Conservation (phyloP, 2,888 invertebrate species). For the Lottia gigantea region DNA sequence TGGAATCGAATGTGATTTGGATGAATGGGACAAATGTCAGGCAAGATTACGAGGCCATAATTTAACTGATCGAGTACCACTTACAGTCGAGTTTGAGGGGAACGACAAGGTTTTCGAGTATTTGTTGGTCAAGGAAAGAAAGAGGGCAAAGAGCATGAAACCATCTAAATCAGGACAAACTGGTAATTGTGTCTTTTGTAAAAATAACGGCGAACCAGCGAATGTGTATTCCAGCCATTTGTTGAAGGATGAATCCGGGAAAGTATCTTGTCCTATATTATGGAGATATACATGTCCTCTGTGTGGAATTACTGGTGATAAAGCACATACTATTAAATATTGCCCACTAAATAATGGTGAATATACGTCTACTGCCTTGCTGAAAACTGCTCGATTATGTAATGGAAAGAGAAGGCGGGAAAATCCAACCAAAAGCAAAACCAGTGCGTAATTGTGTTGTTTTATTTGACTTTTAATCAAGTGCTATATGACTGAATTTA, state of each 20-base stretch:
- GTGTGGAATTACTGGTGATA: conserved; percentile 78
- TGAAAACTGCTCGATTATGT: conserved; percentile 1
- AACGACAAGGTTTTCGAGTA: conserved; percentile 35
- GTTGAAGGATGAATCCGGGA: conserved; percentile 75
- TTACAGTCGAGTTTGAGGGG: conserved; percentile 17
- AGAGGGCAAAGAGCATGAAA: conserved; percentile 20
- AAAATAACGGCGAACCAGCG: conserved; percentile 80
- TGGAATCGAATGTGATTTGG: conserved; percentile 40
- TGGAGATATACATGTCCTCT: conserved; percentile 78
- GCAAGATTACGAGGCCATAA: conserved; percentile 34
- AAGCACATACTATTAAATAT: conserved; percentile 82
- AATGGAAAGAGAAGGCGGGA: conserved; percentile 3
- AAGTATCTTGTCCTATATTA: conserved; percentile 78
- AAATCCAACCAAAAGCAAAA: background rate
- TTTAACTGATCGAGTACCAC: conserved; percentile 12
- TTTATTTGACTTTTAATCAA: background rate
- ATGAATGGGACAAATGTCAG: conserved; percentile 43
- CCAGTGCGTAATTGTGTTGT: background rate
- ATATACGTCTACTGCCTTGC: conserved; percentile 1
- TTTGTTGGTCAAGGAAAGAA: conserved; percentile 35
- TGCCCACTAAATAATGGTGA: conserved; percentile 69
- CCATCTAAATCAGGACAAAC: conserved; percentile 23
- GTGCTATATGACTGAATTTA: background rate
- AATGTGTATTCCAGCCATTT: conserved; percentile 76
- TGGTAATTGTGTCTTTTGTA: conserved; percentile 78